These are phyloP conservation scores for Zaprionus kolodkinae DNA, from an alignment of 1,140 invertebrate species.

Conservation along the genomic window DNA sequence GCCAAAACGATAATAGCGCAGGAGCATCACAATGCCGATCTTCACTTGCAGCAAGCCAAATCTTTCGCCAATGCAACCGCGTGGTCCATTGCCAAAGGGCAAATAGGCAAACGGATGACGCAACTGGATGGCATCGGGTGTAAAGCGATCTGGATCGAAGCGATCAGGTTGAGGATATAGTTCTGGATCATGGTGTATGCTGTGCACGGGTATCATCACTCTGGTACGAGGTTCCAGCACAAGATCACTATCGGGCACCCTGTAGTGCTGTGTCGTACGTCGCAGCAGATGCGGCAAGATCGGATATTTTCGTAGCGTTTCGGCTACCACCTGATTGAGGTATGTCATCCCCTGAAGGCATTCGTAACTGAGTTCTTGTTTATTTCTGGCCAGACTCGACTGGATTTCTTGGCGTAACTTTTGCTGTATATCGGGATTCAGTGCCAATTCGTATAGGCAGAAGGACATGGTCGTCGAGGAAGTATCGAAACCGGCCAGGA, in stretches of 20 bases:
- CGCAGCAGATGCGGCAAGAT: constrained; percentile 65
- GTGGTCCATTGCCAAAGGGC: constrained; percentile 85
- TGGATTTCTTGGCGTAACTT: constrained; percentile 86
- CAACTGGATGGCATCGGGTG: constrained; percentile 84
- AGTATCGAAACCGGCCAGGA: constrained; percentile 89
- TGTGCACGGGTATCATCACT: constrained; percentile 85
- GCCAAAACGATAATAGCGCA: constrained; percentile 59
- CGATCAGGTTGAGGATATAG: constrained; percentile 88
- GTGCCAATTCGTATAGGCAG: constrained; percentile 86
- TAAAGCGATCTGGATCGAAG: constrained; percentile 89
- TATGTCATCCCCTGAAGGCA: constrained; percentile 85
- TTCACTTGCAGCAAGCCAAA: constrained; percentile 85
- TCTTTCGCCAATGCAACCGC: constrained; percentile 85
- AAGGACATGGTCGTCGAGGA: constrained; percentile 86
- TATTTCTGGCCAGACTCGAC: constrained; percentile 79
- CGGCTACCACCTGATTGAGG: constrained; percentile 85
- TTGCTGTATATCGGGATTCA: constrained; percentile 87
- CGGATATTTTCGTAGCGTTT: constrained; percentile 85
- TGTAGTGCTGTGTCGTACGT: constrained; percentile 63
- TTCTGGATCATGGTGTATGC: constrained; percentile 87
- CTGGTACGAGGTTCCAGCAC: constrained; percentile 83
- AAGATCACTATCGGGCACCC: constrained; percentile 49
- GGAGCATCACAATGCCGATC: constrained; percentile 72
- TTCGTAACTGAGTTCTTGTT: constrained; percentile 86
- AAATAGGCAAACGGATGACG: constrained; percentile 85